These are phyloP conservation scores for Smutsia temminckii DNA, from an alignment of 2,797 vertebrate genomes.

Conservation along the genomic window DNA sequence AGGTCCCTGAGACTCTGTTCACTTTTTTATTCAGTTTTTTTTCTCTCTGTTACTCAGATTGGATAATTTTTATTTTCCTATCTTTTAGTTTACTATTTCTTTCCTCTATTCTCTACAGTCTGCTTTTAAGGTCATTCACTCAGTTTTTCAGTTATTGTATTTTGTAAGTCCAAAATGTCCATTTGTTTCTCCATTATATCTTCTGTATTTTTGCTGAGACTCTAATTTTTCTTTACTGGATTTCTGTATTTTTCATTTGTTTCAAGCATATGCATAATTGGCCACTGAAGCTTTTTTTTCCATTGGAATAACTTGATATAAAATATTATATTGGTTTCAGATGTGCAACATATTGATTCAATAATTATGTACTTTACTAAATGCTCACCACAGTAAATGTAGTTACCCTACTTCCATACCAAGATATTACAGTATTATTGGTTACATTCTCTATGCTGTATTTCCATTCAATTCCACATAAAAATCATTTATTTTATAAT, in stretches of 20 bases:
- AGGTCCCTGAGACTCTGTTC: background rate
- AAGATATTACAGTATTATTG: too few relatives aligned
- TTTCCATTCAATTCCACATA: too few relatives aligned
- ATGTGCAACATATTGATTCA: too few relatives aligned
- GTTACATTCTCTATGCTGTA: too few relatives aligned
- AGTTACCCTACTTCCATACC: too few relatives aligned
- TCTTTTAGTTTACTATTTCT: background rate
- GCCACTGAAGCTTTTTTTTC: background rate
- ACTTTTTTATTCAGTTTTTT: background rate
- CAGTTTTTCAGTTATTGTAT: background rate
- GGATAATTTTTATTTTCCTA: background rate
- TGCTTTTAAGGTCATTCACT: background rate
- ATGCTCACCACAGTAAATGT: too few relatives aligned
- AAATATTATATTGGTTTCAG: too few relatives aligned
- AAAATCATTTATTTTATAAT: too few relatives aligned
- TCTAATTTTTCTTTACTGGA: background rate
- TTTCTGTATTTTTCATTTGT: background rate
- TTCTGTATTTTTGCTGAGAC: background rate
- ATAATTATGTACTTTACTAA: too few relatives aligned
- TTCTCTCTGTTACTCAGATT: background rate
- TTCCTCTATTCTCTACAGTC: background rate
- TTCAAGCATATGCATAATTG: background rate
- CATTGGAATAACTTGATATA: too few relatives aligned
- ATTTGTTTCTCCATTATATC: background rate
- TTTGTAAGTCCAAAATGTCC: background rate